A percentile compares a stretch with the other conserved stretches of the same genome.
These are phyloP conservation scores for Chironomus tepperi DNA, from an alignment of 1,140 invertebrate species.

Conservation along the genomic window DNA sequence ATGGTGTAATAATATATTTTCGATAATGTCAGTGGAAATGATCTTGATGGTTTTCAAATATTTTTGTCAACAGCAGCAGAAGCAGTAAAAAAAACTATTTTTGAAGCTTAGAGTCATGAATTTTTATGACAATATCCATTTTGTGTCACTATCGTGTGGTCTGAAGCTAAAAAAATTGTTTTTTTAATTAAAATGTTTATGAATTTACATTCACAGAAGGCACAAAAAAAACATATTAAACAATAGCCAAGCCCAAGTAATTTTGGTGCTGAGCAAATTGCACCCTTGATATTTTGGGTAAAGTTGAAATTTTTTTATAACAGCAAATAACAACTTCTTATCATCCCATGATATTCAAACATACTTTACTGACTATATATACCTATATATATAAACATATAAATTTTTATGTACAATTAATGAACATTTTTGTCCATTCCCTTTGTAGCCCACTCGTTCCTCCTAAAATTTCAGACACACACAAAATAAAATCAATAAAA, in stretches of 20 bases:
- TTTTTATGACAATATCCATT: not conserved
- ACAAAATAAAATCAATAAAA: not conserved
- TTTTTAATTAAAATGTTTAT: conserved; percentile 15
- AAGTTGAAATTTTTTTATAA: no score
- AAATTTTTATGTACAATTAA: no score
- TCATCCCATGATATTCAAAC: not conserved
- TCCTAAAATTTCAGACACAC: not conserved
- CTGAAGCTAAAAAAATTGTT: not conserved
- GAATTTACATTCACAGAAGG: not conserved
- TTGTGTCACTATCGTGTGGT: conserved; percentile 2
- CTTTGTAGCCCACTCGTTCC: not conserved
- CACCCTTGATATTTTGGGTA: not conserved
- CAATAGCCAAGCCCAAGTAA: not conserved
- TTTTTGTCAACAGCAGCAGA: no score
- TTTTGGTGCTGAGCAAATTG: not conserved
- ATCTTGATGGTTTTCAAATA: no score
- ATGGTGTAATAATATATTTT: no score
- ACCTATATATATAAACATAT: no score
- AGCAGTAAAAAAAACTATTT: no score
- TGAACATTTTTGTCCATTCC: no score
- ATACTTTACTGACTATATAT: no score
- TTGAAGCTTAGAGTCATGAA: no score
- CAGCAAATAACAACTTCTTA: not conserved
- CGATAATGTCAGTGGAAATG: no score
- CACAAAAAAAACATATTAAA: no score